Conservation (phyloP, 2,888 invertebrate genomes). For the Iselma pallidipennis region DNA sequence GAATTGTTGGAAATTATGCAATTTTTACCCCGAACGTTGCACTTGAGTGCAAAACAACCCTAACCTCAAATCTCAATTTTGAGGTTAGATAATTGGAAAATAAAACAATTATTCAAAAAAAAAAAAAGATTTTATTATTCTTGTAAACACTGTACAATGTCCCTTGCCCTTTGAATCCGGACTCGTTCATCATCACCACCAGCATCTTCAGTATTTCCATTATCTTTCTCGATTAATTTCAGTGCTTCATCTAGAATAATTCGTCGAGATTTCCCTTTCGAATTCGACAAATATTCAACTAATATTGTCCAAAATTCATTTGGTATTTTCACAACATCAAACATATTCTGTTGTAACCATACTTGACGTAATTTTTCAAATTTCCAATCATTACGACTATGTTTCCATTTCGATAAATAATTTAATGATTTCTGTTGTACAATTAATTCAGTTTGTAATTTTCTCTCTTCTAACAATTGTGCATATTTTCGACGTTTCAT, state of each 20-base stretch:
- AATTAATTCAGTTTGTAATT: conserved; percentile 59
- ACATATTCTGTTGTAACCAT: conserved; percentile 74
- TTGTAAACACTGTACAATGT: conserved; percentile 67
- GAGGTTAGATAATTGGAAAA: too few relatives aligned
- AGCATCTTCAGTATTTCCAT: conserved; percentile 62
- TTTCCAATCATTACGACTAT: conserved; percentile 72
- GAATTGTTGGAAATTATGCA: too few relatives aligned
- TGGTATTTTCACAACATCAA: conserved; percentile 64
- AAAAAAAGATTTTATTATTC: conserved; percentile 52
- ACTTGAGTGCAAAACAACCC: neutral
- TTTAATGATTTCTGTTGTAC: conserved; percentile 65
- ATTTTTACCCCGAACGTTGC: too few relatives aligned
- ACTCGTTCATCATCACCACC: conserved; percentile 51
- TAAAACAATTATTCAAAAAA: neutral
- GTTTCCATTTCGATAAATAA: conserved; percentile 76
- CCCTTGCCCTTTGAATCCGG: conserved; percentile 66
- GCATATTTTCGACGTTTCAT: conserved; percentile 67
- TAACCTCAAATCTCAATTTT: too few relatives aligned
- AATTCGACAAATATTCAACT: conserved; percentile 72
- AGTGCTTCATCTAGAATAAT: conserved; percentile 66
- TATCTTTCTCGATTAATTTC: conserved; percentile 63
- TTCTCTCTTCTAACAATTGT: conserved; percentile 61
- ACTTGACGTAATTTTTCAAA: conserved; percentile 78
- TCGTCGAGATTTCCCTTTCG: conserved; percentile 69
- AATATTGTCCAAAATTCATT: conserved; percentile 67